Percentiles rank a stretch among this genome's conserved stretches.
phyloP scores from a whole-genome alignment of 2,888 invertebrate species.

The Latrodectus elegans region DNA sequence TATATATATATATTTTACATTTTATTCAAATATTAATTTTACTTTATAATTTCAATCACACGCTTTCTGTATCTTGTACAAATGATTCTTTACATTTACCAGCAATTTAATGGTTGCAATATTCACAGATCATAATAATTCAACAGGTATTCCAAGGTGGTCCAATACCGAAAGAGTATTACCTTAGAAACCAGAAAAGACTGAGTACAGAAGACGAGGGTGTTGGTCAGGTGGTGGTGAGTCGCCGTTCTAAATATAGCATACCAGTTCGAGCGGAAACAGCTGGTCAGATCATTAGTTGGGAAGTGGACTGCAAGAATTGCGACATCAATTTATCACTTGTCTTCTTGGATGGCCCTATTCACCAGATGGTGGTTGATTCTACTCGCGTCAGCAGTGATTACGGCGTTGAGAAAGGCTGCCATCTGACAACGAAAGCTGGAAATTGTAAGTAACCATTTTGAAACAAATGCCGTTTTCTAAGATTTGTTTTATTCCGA shows the following conservation, averaged over 20 bases:
- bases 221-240: constrained; percentile 34
- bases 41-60: too few relatives aligned
- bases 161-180: constrained; percentile 29
- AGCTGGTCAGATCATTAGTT: constrained; percentile 8
- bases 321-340: constrained; percentile 30
- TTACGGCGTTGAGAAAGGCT: constrained; percentile 33
- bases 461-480: not conserved
- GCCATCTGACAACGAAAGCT: constrained; percentile 10
- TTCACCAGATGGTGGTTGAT: not conserved
- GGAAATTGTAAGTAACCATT: constrained; percentile 39
- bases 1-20: too few relatives aligned
- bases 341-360: constrained; percentile 15
- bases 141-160: constrained; percentile 28
- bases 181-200: constrained; percentile 33
- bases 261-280: constrained; percentile 19
- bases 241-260: constrained; percentile 50
- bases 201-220: constrained; percentile 9
- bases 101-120: too few relatives aligned
- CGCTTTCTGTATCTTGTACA: too few relatives aligned
- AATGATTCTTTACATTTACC: too few relatives aligned
- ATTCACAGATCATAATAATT: too few relatives aligned
- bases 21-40: too few relatives aligned
- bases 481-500: too few relatives aligned
- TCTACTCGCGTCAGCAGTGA: constrained; percentile 4
- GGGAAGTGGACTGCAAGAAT: constrained; percentile 53